These are phyloP conservation scores for Lycopodina hypogea DNA, from an alignment of 37 sponge, comb jelly and placozoan genomes.

Conservation along the genomic window DNA sequence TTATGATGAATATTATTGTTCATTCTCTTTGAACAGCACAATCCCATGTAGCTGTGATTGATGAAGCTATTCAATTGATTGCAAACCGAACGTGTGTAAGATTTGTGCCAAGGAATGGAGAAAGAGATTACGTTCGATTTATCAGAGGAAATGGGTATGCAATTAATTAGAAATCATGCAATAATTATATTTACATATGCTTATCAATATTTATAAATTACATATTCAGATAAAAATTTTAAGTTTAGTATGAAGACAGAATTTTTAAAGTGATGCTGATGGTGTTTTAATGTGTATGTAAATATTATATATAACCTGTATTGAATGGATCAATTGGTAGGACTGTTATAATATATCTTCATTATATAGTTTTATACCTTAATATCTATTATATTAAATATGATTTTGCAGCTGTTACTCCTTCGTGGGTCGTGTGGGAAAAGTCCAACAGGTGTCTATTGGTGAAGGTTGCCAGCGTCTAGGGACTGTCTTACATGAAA, in stretches of 20 bases:
- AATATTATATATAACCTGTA: too few species aligned
- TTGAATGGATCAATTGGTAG: too few species aligned
- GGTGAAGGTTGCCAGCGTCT: slow-evolving; percentile 74
- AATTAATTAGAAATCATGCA: too few species aligned
- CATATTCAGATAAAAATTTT: too few species aligned
- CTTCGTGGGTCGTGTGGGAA: slow-evolving; percentile 53
- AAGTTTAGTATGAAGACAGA: too few species aligned
- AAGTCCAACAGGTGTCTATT: slow-evolving; percentile 66
- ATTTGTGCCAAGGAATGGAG: slow-evolving; percentile 41
- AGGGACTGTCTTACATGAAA: slow-evolving; percentile 73
- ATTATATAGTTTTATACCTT: not conserved
- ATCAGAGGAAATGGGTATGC: slow-evolving; percentile 61
- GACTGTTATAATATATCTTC: too few species aligned
- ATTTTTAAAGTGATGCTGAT: too few species aligned
- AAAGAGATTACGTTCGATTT: slow-evolving; percentile 67
- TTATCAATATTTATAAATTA: too few species aligned
- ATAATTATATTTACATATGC: too few species aligned
- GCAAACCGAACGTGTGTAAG: slow-evolving; percentile 39
- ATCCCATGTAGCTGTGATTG: slow-evolving; percentile 28
- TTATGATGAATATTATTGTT: too few species aligned
- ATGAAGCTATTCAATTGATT: slow-evolving; percentile 48
- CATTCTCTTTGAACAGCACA: not conserved
- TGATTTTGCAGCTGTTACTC: slow-evolving; percentile 59
- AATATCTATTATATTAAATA: not conserved
- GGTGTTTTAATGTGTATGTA: too few species aligned